Base-by-base conservation (phyloP, 1,140 invertebrate genomes). In the Lasioglossum albipes region DNA sequence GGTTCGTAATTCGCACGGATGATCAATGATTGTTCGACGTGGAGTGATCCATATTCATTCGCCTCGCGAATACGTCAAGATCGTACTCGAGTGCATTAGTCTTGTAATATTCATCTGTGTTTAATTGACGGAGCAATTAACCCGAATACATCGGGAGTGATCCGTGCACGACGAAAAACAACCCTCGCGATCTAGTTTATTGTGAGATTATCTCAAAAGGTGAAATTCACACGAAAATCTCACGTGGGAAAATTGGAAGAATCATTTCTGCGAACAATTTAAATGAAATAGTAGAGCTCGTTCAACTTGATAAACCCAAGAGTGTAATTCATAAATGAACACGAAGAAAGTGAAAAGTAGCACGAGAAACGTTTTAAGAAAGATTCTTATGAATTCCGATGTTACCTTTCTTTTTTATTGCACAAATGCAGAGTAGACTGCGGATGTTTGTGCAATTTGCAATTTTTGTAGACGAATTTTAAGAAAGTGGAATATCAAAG, bases 81-180 rank as follows among this genome's bases (percentile, higher is more conserved):
- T 70, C 45, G 36, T 36, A 9, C 3, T 49, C 18, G 42, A 62
- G 54, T n/a, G 0, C 13, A 20, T 31, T 31, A 36, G 12, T 45
- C 52, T 18, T 42, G 31, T 7, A 42, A 64, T 54, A 65, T 65
- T 31, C 68, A 64, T 54, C 36, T 7, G 16, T 27, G 36, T 16
- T 66, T 66, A 74, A 73, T 79, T 57, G 65, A 66, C 66, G n/a
- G 45, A 73, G 62, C 16, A 73, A 73, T 73, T 74, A 66, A 79
- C 22, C 70, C 45, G 36, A 66, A 73, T 65, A 20, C 42, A 31
- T 20, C 54, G 45, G 22, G 31, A 62, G 31, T 4, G 7, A 59
- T 4, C n/a, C 52, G 0, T 0, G 7, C 7, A 31, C 18, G 45
- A 42, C 27, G 3, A 65, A 64, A 54, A 22, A 7, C n/a, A 65